Evolutionary conservation across 1,140 invertebrate species (phyloP), one percentile per base, ranked within the genome.

Genomic region (Caenorhabditis tropicalis): DNA sequence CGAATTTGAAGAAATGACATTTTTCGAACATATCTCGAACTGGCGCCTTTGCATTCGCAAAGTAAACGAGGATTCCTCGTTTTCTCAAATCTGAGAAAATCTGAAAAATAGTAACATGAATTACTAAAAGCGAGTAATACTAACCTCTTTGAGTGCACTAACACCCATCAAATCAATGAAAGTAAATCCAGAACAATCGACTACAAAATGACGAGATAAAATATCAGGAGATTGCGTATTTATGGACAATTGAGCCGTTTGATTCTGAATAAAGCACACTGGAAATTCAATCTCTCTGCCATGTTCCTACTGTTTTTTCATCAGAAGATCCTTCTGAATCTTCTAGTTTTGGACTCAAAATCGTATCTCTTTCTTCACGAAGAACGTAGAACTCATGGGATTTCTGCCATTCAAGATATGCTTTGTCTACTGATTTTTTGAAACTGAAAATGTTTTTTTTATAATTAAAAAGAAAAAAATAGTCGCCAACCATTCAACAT

Each of bases 151-250:
- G 2, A 91, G 82, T 16, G 90, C 90, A 83, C 89, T 90, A n/a
- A 91, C 90, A 27, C 90, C 90, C 90, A 91, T 91, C 27, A 81
- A 91, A 53, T 91, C 90, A 16, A 91, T 90, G 60, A 91, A 91
- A 33, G 90, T 91, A 46, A 91, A 91, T 21, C 90, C 90, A n/a
- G 90, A 91, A 81, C 90, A 91, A 56, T 91, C 90, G 43, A 91
- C 86, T 24, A 91, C 84, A 31, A 91, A 90, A 65, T 91, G 90
- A 0, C 88, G 43, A 43, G 86, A 83, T 31, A 80, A 79, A 31
- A 58, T 58, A n/a, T 49, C 56, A 15, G 48, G 24, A 19, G 70
- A 48, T 5, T 58, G 39, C 5, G 21, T 70, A 10, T 83, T 84
- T 12, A 49, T 33, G 49, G 33, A n/a, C n/a, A n/a, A 21, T 48